These are phyloP conservation scores for Esperia sulphurella DNA, from an alignment of 2,888 invertebrate genomes.

Conservation along the genomic window DNA sequence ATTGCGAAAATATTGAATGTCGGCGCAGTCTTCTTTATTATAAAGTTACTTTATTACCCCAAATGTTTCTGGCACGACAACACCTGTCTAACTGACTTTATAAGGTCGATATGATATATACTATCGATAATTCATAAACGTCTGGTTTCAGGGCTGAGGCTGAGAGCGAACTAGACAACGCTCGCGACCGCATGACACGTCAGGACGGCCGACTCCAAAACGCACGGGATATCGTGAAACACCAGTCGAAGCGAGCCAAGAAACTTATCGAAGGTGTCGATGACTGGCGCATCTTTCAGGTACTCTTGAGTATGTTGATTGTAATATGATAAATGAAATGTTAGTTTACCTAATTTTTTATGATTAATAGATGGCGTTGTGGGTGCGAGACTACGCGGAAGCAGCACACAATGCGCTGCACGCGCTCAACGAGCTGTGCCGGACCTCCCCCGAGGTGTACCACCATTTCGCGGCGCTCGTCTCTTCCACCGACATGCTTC, in stretches of 20 bases:
- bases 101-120: too few species aligned
- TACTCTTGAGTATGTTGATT: conserved; percentile 9
- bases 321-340: too few species aligned
- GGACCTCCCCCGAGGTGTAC: conserved; percentile 17
- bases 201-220: conserved; percentile 53
- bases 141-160: conserved; percentile 38
- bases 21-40: too few species aligned
- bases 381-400: conserved; percentile 58
- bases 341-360: not conserved
- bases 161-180: conserved; percentile 49
- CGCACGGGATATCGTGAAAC: conserved; percentile 47
- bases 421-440: conserved; percentile 34
- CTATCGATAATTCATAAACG: too few species aligned
- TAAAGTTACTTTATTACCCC: too few species aligned
- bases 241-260: conserved; percentile 53
- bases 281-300: conserved; percentile 65
- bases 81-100: too few species aligned
- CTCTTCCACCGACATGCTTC: conserved; percentile 34
- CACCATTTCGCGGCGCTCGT: conserved; percentile 41
- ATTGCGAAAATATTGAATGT: too few species aligned
- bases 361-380: conserved; percentile 43
- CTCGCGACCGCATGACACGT: conserved; percentile 46
- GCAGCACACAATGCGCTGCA: conserved; percentile 44
- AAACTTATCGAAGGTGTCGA: conserved; percentile 55
- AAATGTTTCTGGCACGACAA: too few species aligned